phyloP scores from a whole-genome alignment of 1,140 invertebrate genomes.

The Periplaneta americana region DNA sequence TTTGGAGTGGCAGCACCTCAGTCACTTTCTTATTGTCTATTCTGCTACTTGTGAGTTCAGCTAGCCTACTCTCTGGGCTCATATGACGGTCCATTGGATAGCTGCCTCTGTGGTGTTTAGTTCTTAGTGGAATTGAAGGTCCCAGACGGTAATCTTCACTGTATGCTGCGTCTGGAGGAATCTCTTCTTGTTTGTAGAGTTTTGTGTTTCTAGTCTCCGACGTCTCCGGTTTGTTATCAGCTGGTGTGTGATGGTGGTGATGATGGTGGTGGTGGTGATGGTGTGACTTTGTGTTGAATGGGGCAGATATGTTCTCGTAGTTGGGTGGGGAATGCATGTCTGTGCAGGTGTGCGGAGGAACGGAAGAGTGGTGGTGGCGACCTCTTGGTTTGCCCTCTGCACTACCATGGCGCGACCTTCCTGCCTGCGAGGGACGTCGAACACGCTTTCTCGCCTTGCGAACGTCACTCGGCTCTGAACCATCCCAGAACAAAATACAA shows the following conservation, averaged over 20 bases:
- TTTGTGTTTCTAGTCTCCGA: neutral
- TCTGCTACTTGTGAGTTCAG: neutral
- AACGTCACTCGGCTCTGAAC: slow-evolving; percentile 39
- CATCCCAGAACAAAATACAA: slow-evolving; percentile 14
- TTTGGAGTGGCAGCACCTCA: neutral
- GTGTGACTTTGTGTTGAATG: neutral
- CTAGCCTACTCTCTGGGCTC: neutral
- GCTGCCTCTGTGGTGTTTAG: neutral
- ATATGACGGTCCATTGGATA: neutral
- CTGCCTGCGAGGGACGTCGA: slow-evolving; percentile 38
- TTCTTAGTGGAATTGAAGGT: neutral
- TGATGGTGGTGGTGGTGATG: neutral
- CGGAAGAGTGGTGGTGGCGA: slow-evolving; percentile 13
- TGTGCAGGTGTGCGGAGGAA: neutral
- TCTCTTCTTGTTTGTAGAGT: neutral
- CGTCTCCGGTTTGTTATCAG: neutral
- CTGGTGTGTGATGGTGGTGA: neutral
- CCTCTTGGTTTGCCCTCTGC: slow-evolving; percentile 28
- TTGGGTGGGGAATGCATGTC: neutral
- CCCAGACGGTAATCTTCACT: neutral
- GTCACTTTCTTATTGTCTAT: neutral
- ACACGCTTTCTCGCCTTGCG: slow-evolving; percentile 37
- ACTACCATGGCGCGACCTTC: slow-evolving; percentile 35
- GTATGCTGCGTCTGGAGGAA: slow-evolving; percentile 8
- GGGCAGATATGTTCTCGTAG: neutral